Conservation (phyloP, 2,888 invertebrate species). For the Ctenicera cuprea region DNA sequence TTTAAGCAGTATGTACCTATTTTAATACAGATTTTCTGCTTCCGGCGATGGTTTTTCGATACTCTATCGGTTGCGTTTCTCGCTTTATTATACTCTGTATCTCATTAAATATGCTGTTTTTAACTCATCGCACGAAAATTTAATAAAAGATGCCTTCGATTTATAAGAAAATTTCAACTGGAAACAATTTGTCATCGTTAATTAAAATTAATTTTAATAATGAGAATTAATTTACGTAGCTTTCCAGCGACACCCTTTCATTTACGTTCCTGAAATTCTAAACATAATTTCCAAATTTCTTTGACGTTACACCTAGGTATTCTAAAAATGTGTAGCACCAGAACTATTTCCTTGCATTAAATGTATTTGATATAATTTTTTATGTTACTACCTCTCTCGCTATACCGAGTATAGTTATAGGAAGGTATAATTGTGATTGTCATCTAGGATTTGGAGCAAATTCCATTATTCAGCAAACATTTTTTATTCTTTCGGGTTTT, state of each 20-base stretch:
- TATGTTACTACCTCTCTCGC: too few species aligned
- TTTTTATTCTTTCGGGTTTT: too few species aligned
- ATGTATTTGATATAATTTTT: too few species aligned
- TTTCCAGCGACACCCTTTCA: background rate
- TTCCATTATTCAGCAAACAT: too few species aligned
- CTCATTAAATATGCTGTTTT: background rate
- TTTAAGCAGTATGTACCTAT: background rate
- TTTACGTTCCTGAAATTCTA: background rate
- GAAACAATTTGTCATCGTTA: slow-evolving; percentile 7
- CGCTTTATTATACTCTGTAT: background rate
- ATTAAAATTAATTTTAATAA: slow-evolving; percentile 18
- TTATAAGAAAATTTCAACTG: background rate
- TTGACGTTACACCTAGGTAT: too few species aligned
- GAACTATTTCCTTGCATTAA: too few species aligned
- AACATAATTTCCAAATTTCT: too few species aligned
- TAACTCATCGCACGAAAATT: slow-evolving; percentile 1
- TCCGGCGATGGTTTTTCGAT: background rate
- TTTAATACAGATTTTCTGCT: background rate
- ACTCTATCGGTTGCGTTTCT: background rate
- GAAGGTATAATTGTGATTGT: too few species aligned
- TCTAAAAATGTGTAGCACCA: too few species aligned
- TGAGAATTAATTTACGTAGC: slow-evolving; percentile 17
- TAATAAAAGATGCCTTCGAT: slow-evolving; percentile 1
- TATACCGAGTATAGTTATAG: too few species aligned
- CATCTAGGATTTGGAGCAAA: too few species aligned